Percentiles rank a stretch among this genome's conserved stretches.
These are phyloP conservation scores for Prochilodus magdalenae DNA, from an alignment of 2,113 vertebrate species.

Conservation along the genomic window DNA sequence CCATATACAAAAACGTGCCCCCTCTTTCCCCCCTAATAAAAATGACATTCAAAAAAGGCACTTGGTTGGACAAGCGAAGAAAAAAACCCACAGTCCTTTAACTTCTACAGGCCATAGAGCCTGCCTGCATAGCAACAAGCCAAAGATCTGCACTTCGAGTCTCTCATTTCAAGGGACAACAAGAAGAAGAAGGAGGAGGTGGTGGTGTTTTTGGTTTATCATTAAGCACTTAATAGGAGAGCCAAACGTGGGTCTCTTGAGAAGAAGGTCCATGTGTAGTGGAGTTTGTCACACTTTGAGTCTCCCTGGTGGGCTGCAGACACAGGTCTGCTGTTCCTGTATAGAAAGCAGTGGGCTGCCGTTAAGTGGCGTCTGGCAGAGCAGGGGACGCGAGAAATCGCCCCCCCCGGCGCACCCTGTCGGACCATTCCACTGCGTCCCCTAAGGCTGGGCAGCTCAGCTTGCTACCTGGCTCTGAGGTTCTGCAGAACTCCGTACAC, in stretches of 20 bases:
- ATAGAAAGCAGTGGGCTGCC: constrained; percentile 52
- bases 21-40: constrained; percentile 80
- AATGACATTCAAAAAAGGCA: constrained; percentile 98
- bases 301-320: constrained; percentile 28
- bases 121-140: constrained; percentile 86
- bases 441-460: constrained; percentile 46
- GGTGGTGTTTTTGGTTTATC: constrained; percentile 71
- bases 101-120: constrained; percentile 79
- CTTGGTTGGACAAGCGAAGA: constrained; percentile 88
- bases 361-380: constrained; percentile 61
- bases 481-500: constrained; percentile 94
- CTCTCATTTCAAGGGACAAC: constrained; percentile 32
- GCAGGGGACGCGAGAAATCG: constrained; percentile 40
- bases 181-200: background rate
- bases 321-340: constrained; percentile 23
- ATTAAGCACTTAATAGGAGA: constrained; percentile 74
- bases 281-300: constrained; percentile 13
- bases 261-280: constrained; percentile 44
- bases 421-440: constrained; percentile 64
- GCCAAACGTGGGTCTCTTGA: constrained; percentile 38
- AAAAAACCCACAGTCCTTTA: constrained; percentile 87
- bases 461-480: constrained; percentile 93
- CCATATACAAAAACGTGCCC: constrained; percentile 89
- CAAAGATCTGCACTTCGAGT: constrained; percentile 65
- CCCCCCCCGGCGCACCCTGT: constrained; percentile 56